These are phyloP conservation scores for Tridacna crocea DNA, from an alignment of 2,888 invertebrate genomes.

Conservation along the genomic window DNA sequence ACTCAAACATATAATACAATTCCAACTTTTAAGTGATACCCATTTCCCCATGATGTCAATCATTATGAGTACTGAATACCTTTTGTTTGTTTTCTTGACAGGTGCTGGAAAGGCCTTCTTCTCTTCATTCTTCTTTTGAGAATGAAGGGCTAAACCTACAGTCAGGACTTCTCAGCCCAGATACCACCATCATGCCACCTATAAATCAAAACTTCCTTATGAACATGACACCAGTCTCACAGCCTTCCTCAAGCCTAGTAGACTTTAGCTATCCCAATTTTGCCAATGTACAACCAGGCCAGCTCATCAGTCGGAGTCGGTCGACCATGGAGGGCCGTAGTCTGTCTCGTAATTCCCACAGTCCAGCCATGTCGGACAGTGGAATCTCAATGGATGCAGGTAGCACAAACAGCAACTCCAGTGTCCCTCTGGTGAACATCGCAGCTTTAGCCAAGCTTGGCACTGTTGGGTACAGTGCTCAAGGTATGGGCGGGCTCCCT, in stretches of 20 bases:
- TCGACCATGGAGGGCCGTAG: constrained; percentile 60
- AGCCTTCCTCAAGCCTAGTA: constrained; percentile 45
- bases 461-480: constrained; percentile 85
- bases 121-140: constrained; percentile 83
- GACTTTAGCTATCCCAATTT: constrained; percentile 35
- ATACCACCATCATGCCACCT: constrained; percentile 69
- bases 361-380: constrained; percentile 84
- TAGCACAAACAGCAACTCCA: constrained; percentile 79
- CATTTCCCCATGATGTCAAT: too few species aligned
- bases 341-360: constrained; percentile 81
- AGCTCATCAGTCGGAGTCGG: constrained; percentile 43
- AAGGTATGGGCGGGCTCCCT: constrained; percentile 82
- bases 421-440: constrained; percentile 90
- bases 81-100: constrained; percentile 8
- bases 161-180: constrained; percentile 77
- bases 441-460: constrained; percentile 95
- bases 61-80: too few species aligned
- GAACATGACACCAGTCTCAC: constrained; percentile 66
- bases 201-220: constrained; percentile 69
- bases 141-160: constrained; percentile 81
- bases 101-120: constrained; percentile 62
- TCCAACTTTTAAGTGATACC: too few species aligned
- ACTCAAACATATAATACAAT: too few species aligned
- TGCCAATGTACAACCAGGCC: constrained; percentile 30
- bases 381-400: constrained; percentile 83